Conservation (phyloP, 2,797 vertebrate species). For the Morus bassanus region DNA sequence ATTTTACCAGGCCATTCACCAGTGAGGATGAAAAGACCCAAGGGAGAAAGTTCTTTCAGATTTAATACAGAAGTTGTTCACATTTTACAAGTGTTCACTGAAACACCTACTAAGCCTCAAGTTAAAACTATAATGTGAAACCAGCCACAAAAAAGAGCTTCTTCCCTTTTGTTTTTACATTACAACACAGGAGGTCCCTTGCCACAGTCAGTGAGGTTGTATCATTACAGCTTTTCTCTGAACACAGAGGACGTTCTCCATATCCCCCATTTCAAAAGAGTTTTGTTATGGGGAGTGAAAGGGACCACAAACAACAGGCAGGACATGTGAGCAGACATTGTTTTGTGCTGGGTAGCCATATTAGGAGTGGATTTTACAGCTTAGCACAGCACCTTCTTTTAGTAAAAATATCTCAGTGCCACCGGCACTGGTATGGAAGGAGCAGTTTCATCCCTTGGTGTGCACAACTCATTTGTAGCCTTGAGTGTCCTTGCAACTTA, state of each 20-base stretch:
- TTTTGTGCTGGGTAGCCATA: not conserved
- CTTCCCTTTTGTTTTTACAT: not conserved
- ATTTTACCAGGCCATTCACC: not conserved
- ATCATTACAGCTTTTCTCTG: not conserved
- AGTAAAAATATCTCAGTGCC: not conserved
- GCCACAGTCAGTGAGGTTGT: not conserved
- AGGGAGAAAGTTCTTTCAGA: not conserved
- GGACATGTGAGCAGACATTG: not conserved
- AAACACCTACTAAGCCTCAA: not conserved
- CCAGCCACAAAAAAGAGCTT: not conserved
- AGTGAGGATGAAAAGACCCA: not conserved
- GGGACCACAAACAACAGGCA: not conserved
- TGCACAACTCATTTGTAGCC: not conserved
- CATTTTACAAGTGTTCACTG: not conserved
- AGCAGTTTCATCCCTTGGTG: not conserved
- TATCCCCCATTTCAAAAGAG: not conserved
- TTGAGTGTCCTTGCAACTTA: not conserved
- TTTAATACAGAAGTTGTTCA: not conserved
- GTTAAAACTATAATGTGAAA: slow-evolving; percentile 3
- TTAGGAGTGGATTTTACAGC: not conserved
- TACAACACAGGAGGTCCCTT: not conserved
- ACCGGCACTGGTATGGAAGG: not conserved
- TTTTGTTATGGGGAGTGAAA: not conserved
- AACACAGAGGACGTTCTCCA: not conserved
- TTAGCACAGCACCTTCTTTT: not conserved